These are phyloP conservation scores for Crematogaster levior DNA, from an alignment of 2,888 invertebrate genomes.

Conservation along the genomic window DNA sequence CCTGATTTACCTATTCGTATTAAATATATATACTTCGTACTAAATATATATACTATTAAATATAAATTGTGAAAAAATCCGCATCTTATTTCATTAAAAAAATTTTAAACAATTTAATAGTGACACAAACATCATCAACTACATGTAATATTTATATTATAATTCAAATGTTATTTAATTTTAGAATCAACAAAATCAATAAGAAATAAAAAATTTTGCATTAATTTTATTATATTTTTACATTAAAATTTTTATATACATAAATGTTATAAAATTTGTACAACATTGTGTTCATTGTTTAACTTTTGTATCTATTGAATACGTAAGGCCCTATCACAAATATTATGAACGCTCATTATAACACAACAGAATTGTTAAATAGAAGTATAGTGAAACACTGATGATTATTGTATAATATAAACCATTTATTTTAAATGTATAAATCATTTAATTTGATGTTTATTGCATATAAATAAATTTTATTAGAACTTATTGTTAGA, in stretches of 20 bases:
- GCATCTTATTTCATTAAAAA: background rate
- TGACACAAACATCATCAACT: background rate
- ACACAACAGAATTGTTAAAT: background rate
- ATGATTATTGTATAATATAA: too few species aligned
- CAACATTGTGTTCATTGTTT: background rate
- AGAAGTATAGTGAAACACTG: background rate
- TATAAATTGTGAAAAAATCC: conserved; percentile 59
- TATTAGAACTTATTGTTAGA: background rate
- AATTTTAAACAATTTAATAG: background rate
- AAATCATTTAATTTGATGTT: background rate
- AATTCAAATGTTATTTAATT: background rate
- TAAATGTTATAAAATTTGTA: background rate
- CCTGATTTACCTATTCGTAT: conserved; percentile 35
- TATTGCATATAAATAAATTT: background rate
- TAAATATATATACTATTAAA: too few species aligned
- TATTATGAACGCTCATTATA: background rate
- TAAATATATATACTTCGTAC: conserved; percentile 41
- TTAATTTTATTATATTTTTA: background rate
- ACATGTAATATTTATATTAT: background rate
- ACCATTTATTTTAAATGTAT: background rate
- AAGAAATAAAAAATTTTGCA: background rate
- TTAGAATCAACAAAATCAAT: background rate
- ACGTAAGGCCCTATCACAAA: background rate
- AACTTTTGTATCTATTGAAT: background rate
- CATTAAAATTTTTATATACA: too few species aligned